Base-by-base conservation (phyloP, 2,797 vertebrate species). In the Microctenopoma steveboyesi region DNA sequence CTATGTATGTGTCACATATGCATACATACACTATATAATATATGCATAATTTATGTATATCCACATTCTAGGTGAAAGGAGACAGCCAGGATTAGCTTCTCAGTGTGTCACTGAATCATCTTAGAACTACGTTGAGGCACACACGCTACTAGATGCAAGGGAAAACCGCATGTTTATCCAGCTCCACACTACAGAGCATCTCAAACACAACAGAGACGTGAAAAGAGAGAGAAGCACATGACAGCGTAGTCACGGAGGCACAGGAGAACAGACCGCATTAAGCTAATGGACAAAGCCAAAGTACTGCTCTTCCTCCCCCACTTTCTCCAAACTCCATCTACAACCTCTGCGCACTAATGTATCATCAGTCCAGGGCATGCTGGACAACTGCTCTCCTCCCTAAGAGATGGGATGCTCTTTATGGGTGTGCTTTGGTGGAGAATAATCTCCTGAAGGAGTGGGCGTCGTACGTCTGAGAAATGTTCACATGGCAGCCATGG, bases 271-370 rank as follows among this genome's bases (percentile, higher is more conserved):
- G 67, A 88, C 72, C 73, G 82, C 90, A 91, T 91, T 92, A 91
- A 25, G 69, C 85, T 92, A 93, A 93, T 92, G 89, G 90, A 88
- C 66, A 69, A 77, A 81, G 74, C 72, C 78, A 61, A 37, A 66
- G 72, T 56, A 78, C 73, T 76, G 49, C 68, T 72, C 50, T 56
- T 77, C 74, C 75, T 72, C 79, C 74, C 66, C 62, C 67, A 72
- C 73, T 70, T 70, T 57, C 57, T 79, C 60, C 56, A 54, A 81
- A 82, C 65, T 63, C 75, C 48, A 84, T 84, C 81, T 66, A 47
- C 64, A 85, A 69, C 63, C 82, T 74, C 53, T 64, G 66, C 8
- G 13, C 72, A 49, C 83, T 89, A 90, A 92, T 91, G 85, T 69
- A 83, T 58, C 75, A 72, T 81, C 60, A 67, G 54, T 76, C 45